Evolutionary conservation across 2,888 invertebrate species (phyloP).

Genomic region (Odontothrips loti): DNA sequence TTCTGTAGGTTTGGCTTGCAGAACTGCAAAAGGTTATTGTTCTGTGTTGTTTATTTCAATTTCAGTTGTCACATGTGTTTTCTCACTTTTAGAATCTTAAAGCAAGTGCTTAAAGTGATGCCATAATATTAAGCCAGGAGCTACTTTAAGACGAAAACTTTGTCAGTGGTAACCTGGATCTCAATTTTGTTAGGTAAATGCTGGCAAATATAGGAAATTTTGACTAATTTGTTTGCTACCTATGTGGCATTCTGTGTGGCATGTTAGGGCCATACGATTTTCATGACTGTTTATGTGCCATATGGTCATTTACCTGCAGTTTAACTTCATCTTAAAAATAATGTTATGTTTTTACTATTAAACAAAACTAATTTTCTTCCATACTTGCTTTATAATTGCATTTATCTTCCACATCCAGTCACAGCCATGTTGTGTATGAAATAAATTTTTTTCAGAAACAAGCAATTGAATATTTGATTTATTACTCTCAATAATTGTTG

Average conservation of each 20-base stretch:
- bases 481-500: background rate
- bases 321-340: background rate
- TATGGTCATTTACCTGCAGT: background rate
- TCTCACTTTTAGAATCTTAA: too few relatives aligned
- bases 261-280: background rate
- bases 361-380: background rate
- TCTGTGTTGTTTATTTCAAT: background rate
- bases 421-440: background rate
- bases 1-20: too few relatives aligned
- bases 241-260: too few relatives aligned
- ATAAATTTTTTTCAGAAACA: conserved; percentile 1
- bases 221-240: too few relatives aligned
- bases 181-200: too few relatives aligned
- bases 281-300: background rate
- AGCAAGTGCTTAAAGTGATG: too few relatives aligned
- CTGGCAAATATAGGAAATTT: too few relatives aligned
- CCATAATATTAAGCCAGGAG: too few relatives aligned
- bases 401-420: background rate
- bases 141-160: too few relatives aligned
- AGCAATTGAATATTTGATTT: background rate
- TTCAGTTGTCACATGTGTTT: background rate
- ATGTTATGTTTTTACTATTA: conserved; percentile 2
- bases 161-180: too few relatives aligned
- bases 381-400: conserved; percentile 3
- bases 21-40: too few relatives aligned